Conservation (phyloP, 2,888 invertebrate species). For the Boloria euphrosyne region DNA sequence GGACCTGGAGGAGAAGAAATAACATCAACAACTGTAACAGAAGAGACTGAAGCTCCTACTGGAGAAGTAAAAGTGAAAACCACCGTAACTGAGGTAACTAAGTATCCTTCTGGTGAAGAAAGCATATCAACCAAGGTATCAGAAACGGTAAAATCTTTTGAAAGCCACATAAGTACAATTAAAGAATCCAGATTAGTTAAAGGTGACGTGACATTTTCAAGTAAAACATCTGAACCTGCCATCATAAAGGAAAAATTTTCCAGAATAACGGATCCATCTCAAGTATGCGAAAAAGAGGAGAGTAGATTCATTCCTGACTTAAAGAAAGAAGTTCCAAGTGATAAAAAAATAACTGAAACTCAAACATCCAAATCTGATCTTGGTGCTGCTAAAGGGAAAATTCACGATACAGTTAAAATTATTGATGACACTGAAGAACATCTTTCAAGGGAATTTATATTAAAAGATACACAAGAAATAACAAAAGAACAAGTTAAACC, state of each 20-base stretch:
- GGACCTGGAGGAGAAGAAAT: constrained; percentile 39
- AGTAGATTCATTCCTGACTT: neutral
- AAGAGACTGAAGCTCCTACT: constrained; percentile 36
- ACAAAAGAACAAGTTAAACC: constrained; percentile 73
- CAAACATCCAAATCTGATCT: neutral
- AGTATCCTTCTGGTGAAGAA: constrained; percentile 42
- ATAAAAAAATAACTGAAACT: neutral
- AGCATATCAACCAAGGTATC: constrained; percentile 40
- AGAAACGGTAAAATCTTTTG: constrained; percentile 34
- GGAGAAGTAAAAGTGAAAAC: constrained; percentile 40
- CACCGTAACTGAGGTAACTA: constrained; percentile 38
- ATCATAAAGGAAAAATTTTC: constrained; percentile 12
- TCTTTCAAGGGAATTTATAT: constrained; percentile 54
- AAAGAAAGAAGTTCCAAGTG: neutral
- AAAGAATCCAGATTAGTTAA: constrained; percentile 20
- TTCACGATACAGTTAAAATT: constrained; percentile 1
- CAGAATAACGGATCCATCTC: constrained; percentile 1
- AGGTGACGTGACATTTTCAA: constrained; percentile 16
- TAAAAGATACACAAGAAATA: constrained; percentile 60
- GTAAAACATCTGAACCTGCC: constrained; percentile 5
- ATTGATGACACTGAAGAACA: neutral
- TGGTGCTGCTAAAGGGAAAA: neutral
- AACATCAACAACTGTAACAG: constrained; percentile 34
- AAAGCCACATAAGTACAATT: constrained; percentile 29
- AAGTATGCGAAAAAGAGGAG: neutral